Percentiles rank a stretch among this genome's conserved stretches.
phyloP scores from a whole-genome alignment of 2,797 vertebrate genomes.

The Premnoplex brunnescens region DNA sequence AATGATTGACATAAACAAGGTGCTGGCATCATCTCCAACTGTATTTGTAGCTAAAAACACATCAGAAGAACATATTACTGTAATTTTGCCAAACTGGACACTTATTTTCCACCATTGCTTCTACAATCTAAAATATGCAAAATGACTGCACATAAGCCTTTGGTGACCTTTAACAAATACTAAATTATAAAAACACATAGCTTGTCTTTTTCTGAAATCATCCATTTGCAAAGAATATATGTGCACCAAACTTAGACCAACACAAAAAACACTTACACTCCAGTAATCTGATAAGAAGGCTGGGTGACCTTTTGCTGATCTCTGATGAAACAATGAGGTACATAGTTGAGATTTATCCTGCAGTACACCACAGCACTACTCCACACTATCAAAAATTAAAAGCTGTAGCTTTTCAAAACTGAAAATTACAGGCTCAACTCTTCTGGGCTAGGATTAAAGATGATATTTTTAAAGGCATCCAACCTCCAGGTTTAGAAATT shows the following conservation, averaged over 20 bases:
- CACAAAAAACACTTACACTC: background rate
- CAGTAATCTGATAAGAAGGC: background rate
- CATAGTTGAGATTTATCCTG: background rate
- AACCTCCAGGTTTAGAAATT: background rate
- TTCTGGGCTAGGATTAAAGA: background rate
- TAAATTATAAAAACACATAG: background rate
- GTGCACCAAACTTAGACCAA: background rate
- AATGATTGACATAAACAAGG: background rate
- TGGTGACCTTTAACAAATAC: background rate
- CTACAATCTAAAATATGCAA: background rate
- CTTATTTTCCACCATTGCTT: background rate
- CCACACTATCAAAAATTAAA: background rate
- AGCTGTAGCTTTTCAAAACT: background rate
- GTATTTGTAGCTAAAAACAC: background rate
- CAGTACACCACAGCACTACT: background rate
- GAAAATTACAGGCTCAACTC: background rate
- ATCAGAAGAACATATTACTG: background rate
- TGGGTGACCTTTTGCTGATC: conserved; percentile 5
- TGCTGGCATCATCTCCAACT: background rate
- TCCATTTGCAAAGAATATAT: background rate
- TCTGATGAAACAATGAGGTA: background rate
- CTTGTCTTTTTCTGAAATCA: background rate
- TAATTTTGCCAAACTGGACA: background rate
- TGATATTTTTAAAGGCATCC: background rate
- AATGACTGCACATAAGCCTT: background rate